Conservation (phyloP, 2,888 invertebrate species). For the Amiota communis region DNA sequence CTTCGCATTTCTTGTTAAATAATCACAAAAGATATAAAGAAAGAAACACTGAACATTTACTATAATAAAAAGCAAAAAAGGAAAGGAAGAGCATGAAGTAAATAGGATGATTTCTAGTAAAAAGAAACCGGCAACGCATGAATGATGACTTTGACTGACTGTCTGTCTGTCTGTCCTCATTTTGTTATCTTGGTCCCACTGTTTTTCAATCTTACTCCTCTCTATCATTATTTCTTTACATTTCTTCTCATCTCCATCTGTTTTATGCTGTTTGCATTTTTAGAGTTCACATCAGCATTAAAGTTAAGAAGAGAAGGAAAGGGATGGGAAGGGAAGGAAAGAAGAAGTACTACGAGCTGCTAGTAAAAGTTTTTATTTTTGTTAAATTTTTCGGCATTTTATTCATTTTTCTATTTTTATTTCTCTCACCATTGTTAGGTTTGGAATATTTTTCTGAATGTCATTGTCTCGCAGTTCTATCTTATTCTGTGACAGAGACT, state of each 20-base stretch:
- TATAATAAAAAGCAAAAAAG: not conserved
- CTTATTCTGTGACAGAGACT: not conserved
- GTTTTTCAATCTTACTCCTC: too few relatives aligned
- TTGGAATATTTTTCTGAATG: conserved; percentile 9
- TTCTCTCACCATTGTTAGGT: not conserved
- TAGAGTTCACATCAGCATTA: too few relatives aligned
- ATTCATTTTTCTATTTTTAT: conserved; percentile 33
- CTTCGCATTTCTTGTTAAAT: too few relatives aligned
- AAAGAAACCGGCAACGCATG: conserved; percentile 25
- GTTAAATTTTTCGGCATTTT: not conserved
- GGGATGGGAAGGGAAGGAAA: too few relatives aligned
- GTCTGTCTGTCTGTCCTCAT: conserved; percentile 7
- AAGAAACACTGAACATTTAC: too few relatives aligned
- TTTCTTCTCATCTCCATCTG: not conserved
- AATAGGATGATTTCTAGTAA: too few relatives aligned
- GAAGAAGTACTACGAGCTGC: not conserved
- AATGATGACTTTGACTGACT: conserved; percentile 25
- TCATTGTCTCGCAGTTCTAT: not conserved
- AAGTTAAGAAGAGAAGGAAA: too few relatives aligned
- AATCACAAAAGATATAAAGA: too few relatives aligned
- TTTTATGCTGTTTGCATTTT: too few relatives aligned
- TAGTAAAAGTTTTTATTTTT: conserved; percentile 12
- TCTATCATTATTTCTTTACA: too few relatives aligned
- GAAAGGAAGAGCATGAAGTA: not conserved
- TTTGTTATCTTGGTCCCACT: not conserved